These are phyloP conservation scores for Notothenia rossii DNA, from an alignment of 2,113 vertebrate species.

Conservation along the genomic window DNA sequence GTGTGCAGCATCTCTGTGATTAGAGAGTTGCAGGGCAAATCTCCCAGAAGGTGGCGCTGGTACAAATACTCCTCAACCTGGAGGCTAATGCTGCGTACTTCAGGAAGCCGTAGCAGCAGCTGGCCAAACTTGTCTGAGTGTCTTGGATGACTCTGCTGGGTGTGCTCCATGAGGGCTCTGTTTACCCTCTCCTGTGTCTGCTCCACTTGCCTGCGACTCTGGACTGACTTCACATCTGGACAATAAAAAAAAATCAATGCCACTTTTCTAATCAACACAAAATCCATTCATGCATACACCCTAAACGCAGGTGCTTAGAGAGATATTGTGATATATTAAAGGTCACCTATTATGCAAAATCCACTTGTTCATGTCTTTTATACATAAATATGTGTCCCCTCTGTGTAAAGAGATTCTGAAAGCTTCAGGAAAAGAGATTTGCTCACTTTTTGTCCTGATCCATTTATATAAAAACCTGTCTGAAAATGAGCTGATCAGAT, in stretches of 20 bases:
- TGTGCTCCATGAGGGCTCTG: slow-evolving; percentile 86
- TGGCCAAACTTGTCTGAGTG: slow-evolving; percentile 87
- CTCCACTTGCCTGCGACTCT: slow-evolving; percentile 83
- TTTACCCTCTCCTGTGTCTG: slow-evolving; percentile 86
- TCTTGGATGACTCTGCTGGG: slow-evolving; percentile 75
- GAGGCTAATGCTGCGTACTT: slow-evolving; percentile 87
- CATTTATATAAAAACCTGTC: too few relatives aligned
- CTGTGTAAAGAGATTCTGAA: too few relatives aligned
- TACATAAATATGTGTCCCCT: too few relatives aligned
- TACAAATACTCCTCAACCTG: slow-evolving; percentile 88
- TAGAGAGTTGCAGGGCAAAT: slow-evolving; percentile 87
- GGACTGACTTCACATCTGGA: slow-evolving; percentile 85
- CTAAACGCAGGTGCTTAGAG: too few relatives aligned
- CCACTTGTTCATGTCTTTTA: too few relatives aligned
- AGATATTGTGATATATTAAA: too few relatives aligned
- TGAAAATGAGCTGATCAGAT: too few relatives aligned
- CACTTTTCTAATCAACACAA: not conserved
- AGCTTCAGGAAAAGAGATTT: too few relatives aligned
- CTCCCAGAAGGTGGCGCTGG: slow-evolving; percentile 86
- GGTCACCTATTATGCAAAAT: too few relatives aligned
- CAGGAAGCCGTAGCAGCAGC: slow-evolving; percentile 85
- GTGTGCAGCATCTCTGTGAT: slow-evolving; percentile 88
- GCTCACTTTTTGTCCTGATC: too few relatives aligned
- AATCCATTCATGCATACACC: not conserved
- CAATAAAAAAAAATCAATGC: not conserved